Conservation (phyloP, 2,888 invertebrate species). For the Serripes groenlandicus region DNA sequence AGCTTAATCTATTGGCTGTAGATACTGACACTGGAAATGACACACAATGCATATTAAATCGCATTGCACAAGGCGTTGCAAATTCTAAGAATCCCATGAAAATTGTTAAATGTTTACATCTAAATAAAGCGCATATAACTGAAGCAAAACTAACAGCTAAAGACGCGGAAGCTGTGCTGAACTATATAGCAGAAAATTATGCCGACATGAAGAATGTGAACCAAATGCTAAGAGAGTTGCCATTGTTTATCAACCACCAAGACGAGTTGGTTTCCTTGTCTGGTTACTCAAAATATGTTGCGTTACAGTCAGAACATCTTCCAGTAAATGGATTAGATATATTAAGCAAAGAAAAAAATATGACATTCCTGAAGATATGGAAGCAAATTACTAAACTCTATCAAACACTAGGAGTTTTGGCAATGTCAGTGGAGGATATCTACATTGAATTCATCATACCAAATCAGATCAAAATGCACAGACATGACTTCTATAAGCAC, state of each 20-base stretch:
- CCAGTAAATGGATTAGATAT: background rate
- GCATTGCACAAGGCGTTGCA: background rate
- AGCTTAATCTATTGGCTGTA: background rate
- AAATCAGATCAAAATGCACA: slow-evolving; percentile 18
- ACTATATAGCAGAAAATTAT: slow-evolving; percentile 14
- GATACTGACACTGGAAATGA: background rate
- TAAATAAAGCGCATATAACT: slow-evolving; percentile 15
- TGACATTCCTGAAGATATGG: background rate
- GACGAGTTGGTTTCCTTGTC: background rate
- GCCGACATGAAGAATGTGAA: background rate
- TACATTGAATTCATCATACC: slow-evolving; percentile 57
- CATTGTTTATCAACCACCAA: background rate
- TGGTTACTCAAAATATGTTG: background rate
- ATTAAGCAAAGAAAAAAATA: background rate
- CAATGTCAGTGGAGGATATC: slow-evolving; percentile 28
- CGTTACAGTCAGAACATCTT: background rate
- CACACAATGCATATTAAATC: background rate
- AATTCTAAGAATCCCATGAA: slow-evolving; percentile 1
- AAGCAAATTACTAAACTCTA: background rate
- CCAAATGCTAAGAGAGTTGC: background rate
- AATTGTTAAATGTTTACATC: slow-evolving; percentile 19
- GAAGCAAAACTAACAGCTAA: background rate
- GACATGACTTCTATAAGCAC: slow-evolving; percentile 46
- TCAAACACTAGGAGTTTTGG: background rate
- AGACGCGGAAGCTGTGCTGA: slow-evolving; percentile 20